A percentile compares a stretch with the other conserved stretches of the same genome.
These are phyloP conservation scores for Syngnathoides biaculeatus DNA, from an alignment of 2,113 vertebrate species.

Conservation along the genomic window DNA sequence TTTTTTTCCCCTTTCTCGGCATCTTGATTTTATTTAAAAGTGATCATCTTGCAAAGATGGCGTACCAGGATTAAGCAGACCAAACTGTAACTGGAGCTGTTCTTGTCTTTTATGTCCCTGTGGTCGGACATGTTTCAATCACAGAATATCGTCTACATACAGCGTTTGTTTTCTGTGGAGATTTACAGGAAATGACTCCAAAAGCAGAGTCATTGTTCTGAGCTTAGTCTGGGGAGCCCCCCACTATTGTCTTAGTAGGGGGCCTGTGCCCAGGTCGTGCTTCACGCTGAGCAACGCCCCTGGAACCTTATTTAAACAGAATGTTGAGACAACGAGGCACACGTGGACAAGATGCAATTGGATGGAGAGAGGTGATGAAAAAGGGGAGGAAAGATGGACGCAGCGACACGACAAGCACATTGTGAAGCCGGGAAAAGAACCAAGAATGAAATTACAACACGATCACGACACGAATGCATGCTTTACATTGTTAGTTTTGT, in stretches of 20 bases:
- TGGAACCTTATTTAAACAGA: too few species aligned
- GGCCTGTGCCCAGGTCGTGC: too few species aligned
- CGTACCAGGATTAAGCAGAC: conserved; percentile 44
- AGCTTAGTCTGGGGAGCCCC: conserved; percentile 8
- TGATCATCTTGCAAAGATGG: conserved; percentile 37
- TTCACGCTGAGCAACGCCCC: too few species aligned
- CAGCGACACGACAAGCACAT: neutral
- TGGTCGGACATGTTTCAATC: conserved; percentile 47
- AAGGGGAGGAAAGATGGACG: neutral
- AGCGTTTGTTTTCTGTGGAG: conserved; percentile 41
- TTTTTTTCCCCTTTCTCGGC: conserved; percentile 34
- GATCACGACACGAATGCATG: too few species aligned
- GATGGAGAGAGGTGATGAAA: neutral
- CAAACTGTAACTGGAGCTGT: conserved; percentile 3
- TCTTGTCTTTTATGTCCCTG: conserved; percentile 33
- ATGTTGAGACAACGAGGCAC: too few species aligned
- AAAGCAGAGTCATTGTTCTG: conserved; percentile 43
- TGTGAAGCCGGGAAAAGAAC: neutral
- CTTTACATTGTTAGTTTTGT: too few species aligned
- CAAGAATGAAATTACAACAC: neutral
- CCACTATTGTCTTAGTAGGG: neutral
- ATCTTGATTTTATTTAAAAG: conserved; percentile 38
- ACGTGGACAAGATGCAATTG: too few species aligned
- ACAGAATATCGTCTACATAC: conserved; percentile 32
- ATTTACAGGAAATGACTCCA: conserved; percentile 39